Conservation (phyloP, 2,113 vertebrate genomes). For the Azemiops feae region DNA sequence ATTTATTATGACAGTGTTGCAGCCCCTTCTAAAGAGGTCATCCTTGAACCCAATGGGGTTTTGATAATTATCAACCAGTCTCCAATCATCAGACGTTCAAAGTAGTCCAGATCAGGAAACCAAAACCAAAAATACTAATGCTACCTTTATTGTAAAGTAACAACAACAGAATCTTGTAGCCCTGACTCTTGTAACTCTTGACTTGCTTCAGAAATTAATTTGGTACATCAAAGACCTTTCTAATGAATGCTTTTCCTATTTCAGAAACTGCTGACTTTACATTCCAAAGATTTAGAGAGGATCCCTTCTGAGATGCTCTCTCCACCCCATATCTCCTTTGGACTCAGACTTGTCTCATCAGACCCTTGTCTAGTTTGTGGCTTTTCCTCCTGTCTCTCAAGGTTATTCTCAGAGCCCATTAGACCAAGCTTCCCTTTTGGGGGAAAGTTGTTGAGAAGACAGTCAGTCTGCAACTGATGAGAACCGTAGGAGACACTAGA, state of each 20-base stretch:
- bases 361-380: not conserved
- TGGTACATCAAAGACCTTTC: not conserved
- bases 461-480: not conserved
- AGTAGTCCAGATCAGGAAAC: not conserved
- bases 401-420: no score
- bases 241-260: not conserved
- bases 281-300: not conserved
- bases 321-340: not conserved
- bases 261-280: not conserved
- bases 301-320: not conserved
- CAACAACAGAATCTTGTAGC: not conserved
- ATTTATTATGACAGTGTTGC: not conserved
- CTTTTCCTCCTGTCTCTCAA: not conserved
- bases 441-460: not conserved
- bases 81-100: not conserved
- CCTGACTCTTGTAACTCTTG: not conserved
- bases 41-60: not conserved
- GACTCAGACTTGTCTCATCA: not conserved
- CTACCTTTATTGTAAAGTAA: not conserved
- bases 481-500: not conserved
- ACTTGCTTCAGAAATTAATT: not conserved
- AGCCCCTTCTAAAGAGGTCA: not conserved
- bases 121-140: not conserved
- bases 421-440: not conserved
- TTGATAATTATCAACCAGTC: not conserved